Evolutionary conservation across 2,113 vertebrate species (phyloP).

Genomic region (Podarcis cretensis): DNA sequence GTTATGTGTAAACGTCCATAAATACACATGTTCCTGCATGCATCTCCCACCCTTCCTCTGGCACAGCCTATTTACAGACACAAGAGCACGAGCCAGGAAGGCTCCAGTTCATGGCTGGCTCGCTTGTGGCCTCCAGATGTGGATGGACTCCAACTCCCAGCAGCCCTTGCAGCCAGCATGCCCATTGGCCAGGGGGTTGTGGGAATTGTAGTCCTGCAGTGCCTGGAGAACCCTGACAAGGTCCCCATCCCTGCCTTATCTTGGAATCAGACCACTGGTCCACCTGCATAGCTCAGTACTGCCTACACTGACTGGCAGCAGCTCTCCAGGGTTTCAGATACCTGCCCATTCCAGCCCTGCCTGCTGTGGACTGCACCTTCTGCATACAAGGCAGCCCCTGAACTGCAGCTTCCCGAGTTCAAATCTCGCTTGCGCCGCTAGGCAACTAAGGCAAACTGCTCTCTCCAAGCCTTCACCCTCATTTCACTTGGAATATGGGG

Average conservation of each 20-base stretch:
- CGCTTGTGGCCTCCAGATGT: background rate
- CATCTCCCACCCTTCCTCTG: background rate
- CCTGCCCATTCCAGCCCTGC: too few species aligned
- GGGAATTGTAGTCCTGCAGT: too few species aligned
- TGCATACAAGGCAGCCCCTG: too few species aligned
- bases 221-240: too few species aligned
- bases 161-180: too few species aligned
- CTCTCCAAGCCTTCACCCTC: background rate
- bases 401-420: background rate
- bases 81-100: background rate
- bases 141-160: too few species aligned
- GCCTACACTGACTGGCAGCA: too few species aligned
- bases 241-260: too few species aligned
- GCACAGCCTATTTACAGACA: background rate
- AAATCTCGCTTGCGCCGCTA: background rate
- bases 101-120: background rate
- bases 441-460: background rate
- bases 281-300: background rate
- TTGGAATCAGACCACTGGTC: background rate
- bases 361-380: too few species aligned
- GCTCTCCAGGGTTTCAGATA: too few species aligned
- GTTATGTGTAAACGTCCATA: background rate
- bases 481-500: too few species aligned
- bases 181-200: too few species aligned
- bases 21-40: background rate